These are phyloP conservation scores for Drosophila lutescens DNA, from an alignment of 2,888 invertebrate species.

Conservation along the genomic window DNA sequence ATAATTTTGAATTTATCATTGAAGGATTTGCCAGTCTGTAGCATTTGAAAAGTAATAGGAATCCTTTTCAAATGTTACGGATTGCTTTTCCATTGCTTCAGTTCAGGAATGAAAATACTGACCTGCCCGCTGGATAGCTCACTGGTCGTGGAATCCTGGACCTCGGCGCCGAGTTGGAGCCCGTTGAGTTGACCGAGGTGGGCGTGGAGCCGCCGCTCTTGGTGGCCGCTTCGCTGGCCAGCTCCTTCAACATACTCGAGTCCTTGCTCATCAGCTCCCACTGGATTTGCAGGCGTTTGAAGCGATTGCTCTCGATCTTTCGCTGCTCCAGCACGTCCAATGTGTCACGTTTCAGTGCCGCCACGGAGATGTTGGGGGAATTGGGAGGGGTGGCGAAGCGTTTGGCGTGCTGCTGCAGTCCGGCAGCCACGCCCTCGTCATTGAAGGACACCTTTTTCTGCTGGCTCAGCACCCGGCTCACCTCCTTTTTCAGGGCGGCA, in stretches of 20 bases:
- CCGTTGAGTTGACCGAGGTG: constrained; percentile 77
- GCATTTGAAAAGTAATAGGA: neutral
- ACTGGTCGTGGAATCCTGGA: constrained; percentile 84
- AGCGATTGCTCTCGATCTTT: constrained; percentile 84
- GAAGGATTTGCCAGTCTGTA: neutral
- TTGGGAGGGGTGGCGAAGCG: constrained; percentile 89
- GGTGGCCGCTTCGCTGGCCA: constrained; percentile 82
- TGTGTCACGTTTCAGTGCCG: constrained; percentile 63
- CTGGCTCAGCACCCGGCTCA: constrained; percentile 84
- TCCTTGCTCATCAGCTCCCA: constrained; percentile 85
- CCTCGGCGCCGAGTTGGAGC: constrained; percentile 74
- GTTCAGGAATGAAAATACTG: constrained; percentile 48
- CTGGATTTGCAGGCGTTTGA: constrained; percentile 84
- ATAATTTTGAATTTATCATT: constrained; percentile 18
- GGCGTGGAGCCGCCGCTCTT: constrained; percentile 84
- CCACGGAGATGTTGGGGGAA: constrained; percentile 90
- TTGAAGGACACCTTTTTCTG: constrained; percentile 84
- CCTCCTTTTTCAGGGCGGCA: constrained; percentile 84
- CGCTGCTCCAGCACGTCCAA: constrained; percentile 81
- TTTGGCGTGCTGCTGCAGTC: constrained; percentile 53
- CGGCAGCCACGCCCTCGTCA: constrained; percentile 57
- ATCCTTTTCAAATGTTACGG: neutral
- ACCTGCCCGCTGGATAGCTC: constrained; percentile 84
- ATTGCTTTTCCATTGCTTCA: neutral
- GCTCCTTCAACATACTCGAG: constrained; percentile 83